A percentile compares a stretch with the other conserved stretches of the same genome.
These are phyloP conservation scores for Polyergus mexicanus DNA, from an alignment of 1,140 invertebrate species.

Conservation along the genomic window DNA sequence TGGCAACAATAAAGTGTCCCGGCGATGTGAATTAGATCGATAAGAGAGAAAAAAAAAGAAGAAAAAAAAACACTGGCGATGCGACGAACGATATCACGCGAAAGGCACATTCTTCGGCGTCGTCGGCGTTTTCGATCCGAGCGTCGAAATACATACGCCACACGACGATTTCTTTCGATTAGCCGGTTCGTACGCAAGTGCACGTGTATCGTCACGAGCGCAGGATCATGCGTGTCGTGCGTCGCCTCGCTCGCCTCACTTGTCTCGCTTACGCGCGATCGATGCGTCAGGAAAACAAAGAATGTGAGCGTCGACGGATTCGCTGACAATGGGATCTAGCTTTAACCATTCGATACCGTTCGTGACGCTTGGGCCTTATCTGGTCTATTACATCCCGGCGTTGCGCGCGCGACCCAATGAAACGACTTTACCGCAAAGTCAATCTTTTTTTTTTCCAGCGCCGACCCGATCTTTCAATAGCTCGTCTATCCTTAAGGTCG, in stretches of 20 bases:
- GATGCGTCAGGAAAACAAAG: slow-evolving; percentile 21
- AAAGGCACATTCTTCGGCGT: not conserved
- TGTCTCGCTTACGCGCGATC: slow-evolving; percentile 14
- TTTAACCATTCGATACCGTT: not conserved
- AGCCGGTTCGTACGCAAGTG: slow-evolving; percentile 14
- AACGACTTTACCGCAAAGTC: not conserved
- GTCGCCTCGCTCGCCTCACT: not conserved
- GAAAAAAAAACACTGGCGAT: not conserved
- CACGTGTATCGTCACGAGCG: slow-evolving; percentile 10
- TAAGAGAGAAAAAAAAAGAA: no score
- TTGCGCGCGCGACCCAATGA: not conserved
- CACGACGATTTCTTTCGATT: slow-evolving; percentile 35
- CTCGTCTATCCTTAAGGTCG: not conserved
- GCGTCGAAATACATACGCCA: not conserved
- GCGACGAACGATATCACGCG: not conserved
- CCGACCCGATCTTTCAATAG: not conserved
- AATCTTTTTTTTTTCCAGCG: not conserved
- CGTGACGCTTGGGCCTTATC: slow-evolving; percentile 12
- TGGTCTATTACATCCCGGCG: not conserved
- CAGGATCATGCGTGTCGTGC: slow-evolving; percentile 3
- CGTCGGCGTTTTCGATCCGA: not conserved
- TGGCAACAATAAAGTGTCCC: not conserved
- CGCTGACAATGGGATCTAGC: not conserved
- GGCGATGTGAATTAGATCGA: not conserved
- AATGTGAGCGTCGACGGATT: not conserved